Base-by-base conservation (phyloP, 2,888 invertebrate genomes). In the Esperia sulphurella region DNA sequence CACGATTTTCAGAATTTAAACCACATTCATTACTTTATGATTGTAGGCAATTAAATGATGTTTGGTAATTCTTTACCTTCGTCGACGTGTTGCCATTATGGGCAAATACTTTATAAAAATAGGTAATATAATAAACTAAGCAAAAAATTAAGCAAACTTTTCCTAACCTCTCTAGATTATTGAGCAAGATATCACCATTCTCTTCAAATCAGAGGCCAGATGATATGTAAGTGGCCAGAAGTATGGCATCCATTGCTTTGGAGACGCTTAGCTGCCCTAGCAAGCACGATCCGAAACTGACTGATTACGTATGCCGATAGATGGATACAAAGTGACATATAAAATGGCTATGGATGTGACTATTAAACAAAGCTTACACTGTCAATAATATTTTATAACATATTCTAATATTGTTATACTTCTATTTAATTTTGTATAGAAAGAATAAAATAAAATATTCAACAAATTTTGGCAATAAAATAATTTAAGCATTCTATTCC, bases 161-260 rank as follows among this genome's bases (percentile, higher is more conserved):
- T 83, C 75, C 72, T 62, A 58, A 72, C 62, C 68, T 68, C 64
- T 73, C 65, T 76, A 88, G 88, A 85, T 84, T 87, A 75, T 80
- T 84, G 87, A 81, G 79, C 84, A 88, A 87, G 86, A 80, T 84
- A 68, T 81, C 88, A 53, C 83, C 87, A 75, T 84, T 85, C 78
- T 69, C 84, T 57, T 68, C 82, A 62, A 81, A 79, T 70, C 74
- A 73, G 70, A 75, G 63, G 70, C 83, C 81, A 54, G 88, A 88
- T 51, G 88, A 88, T 71, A 83, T 84, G 88, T 88, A 86, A 88
- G 88, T 87, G 60, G 63, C 56, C 57, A 51, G 54, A 48, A 47
- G 46, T 58, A 48, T 49, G 68, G 67, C 65, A 61, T 58, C 57
- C 59, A 64, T 54, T 58, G 82, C 82, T 81, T 83, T 68, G 66